phyloP scores from a whole-genome alignment of 2,113 vertebrate genomes.

The Ageneiosus marmoratus region DNA sequence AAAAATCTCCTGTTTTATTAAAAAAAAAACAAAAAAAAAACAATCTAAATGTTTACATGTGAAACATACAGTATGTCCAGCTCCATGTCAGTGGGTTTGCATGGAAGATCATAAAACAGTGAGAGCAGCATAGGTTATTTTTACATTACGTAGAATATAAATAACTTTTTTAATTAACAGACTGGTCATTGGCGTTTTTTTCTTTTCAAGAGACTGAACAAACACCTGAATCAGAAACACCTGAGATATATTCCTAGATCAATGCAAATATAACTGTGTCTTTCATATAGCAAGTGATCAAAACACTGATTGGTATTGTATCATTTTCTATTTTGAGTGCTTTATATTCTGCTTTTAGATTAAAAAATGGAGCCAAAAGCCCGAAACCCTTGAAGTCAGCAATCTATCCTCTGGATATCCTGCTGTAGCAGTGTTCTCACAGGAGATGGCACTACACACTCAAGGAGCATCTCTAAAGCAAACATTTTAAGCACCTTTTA shows the following conservation, averaged over 20 bases:
- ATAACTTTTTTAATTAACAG: not conserved
- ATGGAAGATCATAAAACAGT: not conserved
- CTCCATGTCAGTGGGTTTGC: not conserved
- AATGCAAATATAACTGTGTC: not conserved
- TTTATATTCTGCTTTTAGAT: not conserved
- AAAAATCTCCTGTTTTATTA: no score
- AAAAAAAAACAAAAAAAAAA: no score
- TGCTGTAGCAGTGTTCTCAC: not conserved
- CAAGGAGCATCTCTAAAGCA: not conserved
- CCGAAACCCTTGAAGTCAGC: not conserved
- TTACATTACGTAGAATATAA: not conserved
- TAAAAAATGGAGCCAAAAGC: not conserved
- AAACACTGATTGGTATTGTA: not conserved
- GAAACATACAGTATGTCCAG: not conserved
- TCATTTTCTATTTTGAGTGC: not conserved
- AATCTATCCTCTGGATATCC: not conserved
- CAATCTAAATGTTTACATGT: not conserved
- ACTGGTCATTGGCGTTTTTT: not conserved
- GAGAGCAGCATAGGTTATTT: not conserved
- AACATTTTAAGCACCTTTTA: no score
- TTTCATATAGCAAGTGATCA: not conserved
- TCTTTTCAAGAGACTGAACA: not conserved
- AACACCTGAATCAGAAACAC: not conserved
- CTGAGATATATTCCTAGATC: not conserved
- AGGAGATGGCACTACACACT: conserved; percentile 3